A percentile compares a stretch with the other conserved stretches of the same genome.
Evolutionary conservation across 2,888 invertebrate genomes (phyloP).

Genomic region (Germaria angustata): DNA sequence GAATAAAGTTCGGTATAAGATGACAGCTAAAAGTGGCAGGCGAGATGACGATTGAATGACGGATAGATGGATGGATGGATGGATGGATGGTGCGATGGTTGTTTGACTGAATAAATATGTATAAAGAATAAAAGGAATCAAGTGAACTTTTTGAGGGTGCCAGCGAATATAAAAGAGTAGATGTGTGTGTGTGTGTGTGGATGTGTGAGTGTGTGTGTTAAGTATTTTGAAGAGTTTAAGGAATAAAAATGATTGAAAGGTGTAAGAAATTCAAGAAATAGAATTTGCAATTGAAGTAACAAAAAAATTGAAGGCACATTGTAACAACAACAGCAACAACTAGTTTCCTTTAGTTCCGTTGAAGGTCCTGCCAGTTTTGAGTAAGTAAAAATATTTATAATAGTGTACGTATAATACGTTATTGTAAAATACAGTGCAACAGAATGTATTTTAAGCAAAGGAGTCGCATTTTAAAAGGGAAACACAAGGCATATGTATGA

Average conservation of each 20-base stretch:
- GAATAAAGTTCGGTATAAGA: constrained; percentile 65
- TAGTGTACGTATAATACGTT: neutral
- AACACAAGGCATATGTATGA: too few species aligned
- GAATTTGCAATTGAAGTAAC: constrained; percentile 15
- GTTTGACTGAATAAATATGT: constrained; percentile 48
- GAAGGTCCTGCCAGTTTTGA: constrained; percentile 24
- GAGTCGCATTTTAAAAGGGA: neutral
- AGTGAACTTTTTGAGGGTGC: constrained; percentile 18
- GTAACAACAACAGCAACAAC: neutral
- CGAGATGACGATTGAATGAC: constrained; percentile 65
- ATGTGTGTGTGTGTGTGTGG: constrained; percentile 42
- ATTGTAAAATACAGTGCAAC: neutral
- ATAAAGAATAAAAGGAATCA: constrained; percentile 43
- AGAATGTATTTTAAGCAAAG: neutral
- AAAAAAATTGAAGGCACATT: neutral
- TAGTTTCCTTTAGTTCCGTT: neutral
- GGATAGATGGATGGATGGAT: constrained; percentile 52
- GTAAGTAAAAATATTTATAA: neutral
- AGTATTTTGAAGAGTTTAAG: constrained; percentile 61
- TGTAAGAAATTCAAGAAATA: constrained; percentile 71
- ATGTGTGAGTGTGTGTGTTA: constrained; percentile 43
- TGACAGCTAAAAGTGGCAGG: constrained; percentile 66
- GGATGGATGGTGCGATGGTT: constrained; percentile 29
- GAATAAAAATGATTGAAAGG: constrained; percentile 74
- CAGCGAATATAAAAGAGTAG: constrained; percentile 10